Base-by-base conservation (phyloP, 2,797 vertebrate species). In the Acanthopagrus latus region DNA sequence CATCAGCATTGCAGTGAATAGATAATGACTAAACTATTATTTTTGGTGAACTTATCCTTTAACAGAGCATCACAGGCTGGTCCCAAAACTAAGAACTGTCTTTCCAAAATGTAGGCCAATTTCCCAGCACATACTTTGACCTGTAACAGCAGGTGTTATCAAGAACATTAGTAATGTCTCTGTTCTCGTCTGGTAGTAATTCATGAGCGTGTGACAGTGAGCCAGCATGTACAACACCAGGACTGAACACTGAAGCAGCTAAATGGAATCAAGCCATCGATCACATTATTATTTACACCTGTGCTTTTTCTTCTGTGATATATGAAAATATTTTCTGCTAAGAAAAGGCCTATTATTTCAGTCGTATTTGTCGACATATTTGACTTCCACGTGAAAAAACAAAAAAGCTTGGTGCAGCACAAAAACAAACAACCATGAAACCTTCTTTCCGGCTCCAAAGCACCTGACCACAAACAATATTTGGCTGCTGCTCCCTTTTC, bases 391-490 rank as follows among this genome's bases (percentile, higher is more conserved):
- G 10, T 43, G 21, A 27, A 58, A 38, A 1, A 60, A 62, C 58
- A 13, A 46, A 47, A 33, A 33, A 33, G 8, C 7, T 13, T 17
- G 14, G n/a, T 83, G 48, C 55, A 50, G 38, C 13, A 51, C 11
- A 67, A 59, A 78, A 75, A 74, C 27, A 74, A 86, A 79, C 33
- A 63, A 33, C 46, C 9, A 2, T 51, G 9, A 76, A 67, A 51
- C 9, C 21, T 56, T 66, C 43, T 21, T 48, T 10, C 7, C 5
- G 46, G 20, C 46, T 74, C 64, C 33, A 70, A 69, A 73, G 71
- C 74, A 67, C 69, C 54, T 51, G 70, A 79, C 66, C 62, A 48
- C 44, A 76, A 74, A 58, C 59, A 51, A 68, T 72, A 41, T 59
- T 21, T 74, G n/a, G 13, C 64, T 51, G 25, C 43, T 38, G 17